Percentiles rank a stretch among this genome's conserved stretches.
Evolutionary conservation across 64 coral and sea anemone genomes (phyloP).

Genomic region (Stichodactyla helianthus): DNA sequence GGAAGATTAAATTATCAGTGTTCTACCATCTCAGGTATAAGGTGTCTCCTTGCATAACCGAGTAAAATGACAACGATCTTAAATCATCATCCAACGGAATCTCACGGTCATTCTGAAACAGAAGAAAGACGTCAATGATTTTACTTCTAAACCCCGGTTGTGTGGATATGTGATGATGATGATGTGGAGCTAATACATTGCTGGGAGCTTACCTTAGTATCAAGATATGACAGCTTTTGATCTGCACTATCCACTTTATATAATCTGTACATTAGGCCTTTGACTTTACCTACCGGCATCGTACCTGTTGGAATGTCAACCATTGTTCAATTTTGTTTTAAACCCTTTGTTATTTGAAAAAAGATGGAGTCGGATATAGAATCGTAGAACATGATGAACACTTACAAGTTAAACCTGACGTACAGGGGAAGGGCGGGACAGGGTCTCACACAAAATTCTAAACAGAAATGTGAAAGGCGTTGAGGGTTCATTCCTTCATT

Average conservation of each 20-base stretch:
- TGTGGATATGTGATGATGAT: neutral
- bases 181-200: neutral
- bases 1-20: neutral
- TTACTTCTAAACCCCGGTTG: neutral
- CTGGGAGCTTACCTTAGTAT: slow-evolving; percentile 50
- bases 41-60: slow-evolving; percentile 63
- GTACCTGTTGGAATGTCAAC: slow-evolving; percentile 35
- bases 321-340: too few relatives aligned
- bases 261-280: slow-evolving; percentile 71
- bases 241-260: slow-evolving; percentile 71
- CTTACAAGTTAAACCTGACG: too few relatives aligned
- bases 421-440: too few relatives aligned
- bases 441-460: too few relatives aligned
- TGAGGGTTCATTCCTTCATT: too few relatives aligned
- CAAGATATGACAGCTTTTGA: slow-evolving; percentile 82
- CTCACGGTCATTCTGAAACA: slow-evolving; percentile 73
- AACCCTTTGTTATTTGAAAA: too few relatives aligned
- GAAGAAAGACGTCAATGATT: neutral
- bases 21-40: slow-evolving; percentile 73
- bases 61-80: slow-evolving; percentile 87
- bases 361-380: too few relatives aligned
- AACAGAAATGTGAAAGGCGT: too few relatives aligned
- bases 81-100: slow-evolving; percentile 86
- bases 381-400: too few relatives aligned
- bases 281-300: slow-evolving; percentile 90